Percentiles rank a stretch among this genome's conserved stretches.
phyloP scores from a whole-genome alignment of 2,113 vertebrate genomes.

The Pseudonaja textilis region DNA sequence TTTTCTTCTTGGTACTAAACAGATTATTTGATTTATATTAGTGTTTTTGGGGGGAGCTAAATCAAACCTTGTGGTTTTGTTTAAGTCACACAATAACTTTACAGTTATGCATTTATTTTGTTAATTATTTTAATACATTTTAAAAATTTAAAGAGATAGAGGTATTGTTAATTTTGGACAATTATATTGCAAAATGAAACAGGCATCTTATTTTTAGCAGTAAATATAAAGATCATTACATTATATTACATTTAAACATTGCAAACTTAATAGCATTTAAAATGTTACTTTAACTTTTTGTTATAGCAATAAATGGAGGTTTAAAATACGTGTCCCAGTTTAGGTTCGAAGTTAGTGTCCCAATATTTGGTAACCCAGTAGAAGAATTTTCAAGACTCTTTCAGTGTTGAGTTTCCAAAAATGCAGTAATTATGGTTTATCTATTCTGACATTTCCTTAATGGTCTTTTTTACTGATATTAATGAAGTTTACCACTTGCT shows the following conservation, averaged over 20 bases:
- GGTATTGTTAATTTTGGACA: background rate
- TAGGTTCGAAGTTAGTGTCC: background rate
- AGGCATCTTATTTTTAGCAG: background rate
- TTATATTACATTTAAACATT: background rate
- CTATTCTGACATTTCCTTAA: conserved; percentile 75
- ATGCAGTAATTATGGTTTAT: background rate
- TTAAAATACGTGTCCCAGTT: background rate
- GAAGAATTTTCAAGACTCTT: background rate
- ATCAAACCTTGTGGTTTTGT: background rate
- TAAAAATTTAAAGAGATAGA: background rate
- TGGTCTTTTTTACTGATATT: conserved; percentile 80
- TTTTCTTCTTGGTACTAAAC: background rate
- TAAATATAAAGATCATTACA: background rate
- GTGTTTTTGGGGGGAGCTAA: background rate
- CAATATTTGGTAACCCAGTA: background rate
- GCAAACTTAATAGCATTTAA: background rate
- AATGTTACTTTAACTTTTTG: background rate
- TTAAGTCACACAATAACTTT: background rate
- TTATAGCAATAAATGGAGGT: background rate
- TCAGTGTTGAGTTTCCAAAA: background rate
- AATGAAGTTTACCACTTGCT: conserved; percentile 93
- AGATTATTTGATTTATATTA: background rate
- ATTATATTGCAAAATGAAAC: background rate
- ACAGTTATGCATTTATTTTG: background rate
- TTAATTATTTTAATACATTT: background rate